Base-by-base conservation (phyloP, 2,888 invertebrate genomes). In the Tenthredo mesomela region DNA sequence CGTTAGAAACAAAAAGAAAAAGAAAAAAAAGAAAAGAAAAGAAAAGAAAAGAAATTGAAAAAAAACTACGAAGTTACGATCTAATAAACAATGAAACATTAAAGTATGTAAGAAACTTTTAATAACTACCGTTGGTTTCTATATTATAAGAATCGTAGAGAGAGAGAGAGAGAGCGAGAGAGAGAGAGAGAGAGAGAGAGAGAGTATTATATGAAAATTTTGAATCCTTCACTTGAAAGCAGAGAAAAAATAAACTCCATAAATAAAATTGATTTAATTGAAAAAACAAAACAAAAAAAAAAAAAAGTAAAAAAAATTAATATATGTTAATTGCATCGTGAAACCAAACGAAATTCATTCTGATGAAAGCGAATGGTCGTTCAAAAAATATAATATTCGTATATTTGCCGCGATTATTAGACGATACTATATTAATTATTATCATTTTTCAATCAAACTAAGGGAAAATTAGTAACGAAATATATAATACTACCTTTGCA, bases 71-170 rank as follows among this genome's bases (percentile, higher is more conserved):
- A 67, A 65, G 67, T n/a, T 67, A 82, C 67, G 67, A 67, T 67
- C 37, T 50, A 82, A 82, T 82, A 67, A 67, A 82, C 21, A 82
- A 82, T 82, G 67, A 70, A 82, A 82, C 82, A 47, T 67, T 82
- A 47, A 82, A 43, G 18, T 82, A 43, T 67, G 50, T 82, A 47
- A 82, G 67, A 67, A 82, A 82, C 61, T 82, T 82, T 82, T 65
- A 82, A 82, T 82, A 82, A 82, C 18, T 78, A 78, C 80, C 80
- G 65, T 80, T 65, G 40, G 80, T 80, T 80, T 80, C 58, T 47
- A 77, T 54, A 77, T 54, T 21, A 54, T 80, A 58, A 61, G 33
- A 67, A 67, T 82, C 50, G 43, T 82, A 82, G 47, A 47, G 29
- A 67, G 82, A 43, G 21, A 73, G 43, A 25, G 71, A 77, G 47